Evolutionary conservation across 2,797 vertebrate genomes (phyloP), one percentile per base, ranked within the genome.

Genomic region (Pseudochirops corinnae): DNA sequence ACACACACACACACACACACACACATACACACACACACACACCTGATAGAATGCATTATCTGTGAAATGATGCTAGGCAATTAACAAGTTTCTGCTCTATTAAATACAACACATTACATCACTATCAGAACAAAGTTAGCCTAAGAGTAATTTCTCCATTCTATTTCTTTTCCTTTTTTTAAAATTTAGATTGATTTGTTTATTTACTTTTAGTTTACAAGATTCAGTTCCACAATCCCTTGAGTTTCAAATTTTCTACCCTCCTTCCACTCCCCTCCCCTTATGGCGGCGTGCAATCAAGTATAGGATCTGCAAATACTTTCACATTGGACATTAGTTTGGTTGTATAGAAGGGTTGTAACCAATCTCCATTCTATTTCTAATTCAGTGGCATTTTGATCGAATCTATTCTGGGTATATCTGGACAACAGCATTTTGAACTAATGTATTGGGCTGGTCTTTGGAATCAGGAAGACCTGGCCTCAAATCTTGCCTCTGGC

Each of bases 31-130:
- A 62, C 60, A 62, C 31, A 67, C 60, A 92, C 58, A 96, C 93
- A 96, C 93, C 94, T 74, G 91, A 93, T 90, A 96, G 92, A 96
- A 94, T 52, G 58, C 21, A 53, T 91, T 94, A 94, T 96, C 95
- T 98, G 93, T 16, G 62, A 97, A 92, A 0, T 0, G 93, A 87
- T 92, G 94, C 82, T 11, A 82, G 55, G 96, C 96, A 96, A 96
- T 96, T 97, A 98, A 92, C 93, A 62, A 92, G 94, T 96, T 96
- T 96, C 97, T 93, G 55, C 90, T 93, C 94, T 96, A 95, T 93
- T 96, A 0, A 97, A 95, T 93, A 67, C 67, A 96, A 95, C 57
- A 96, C 14, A 21, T 92, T 90, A 0, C 91, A 92, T 94, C 96
- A 97, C 74, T 14, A 39, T 55, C 5, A 74, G 50, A 96, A 97